phyloP scores from a whole-genome alignment of 2,888 invertebrate genomes.

The Oscheius sp. region DNA sequence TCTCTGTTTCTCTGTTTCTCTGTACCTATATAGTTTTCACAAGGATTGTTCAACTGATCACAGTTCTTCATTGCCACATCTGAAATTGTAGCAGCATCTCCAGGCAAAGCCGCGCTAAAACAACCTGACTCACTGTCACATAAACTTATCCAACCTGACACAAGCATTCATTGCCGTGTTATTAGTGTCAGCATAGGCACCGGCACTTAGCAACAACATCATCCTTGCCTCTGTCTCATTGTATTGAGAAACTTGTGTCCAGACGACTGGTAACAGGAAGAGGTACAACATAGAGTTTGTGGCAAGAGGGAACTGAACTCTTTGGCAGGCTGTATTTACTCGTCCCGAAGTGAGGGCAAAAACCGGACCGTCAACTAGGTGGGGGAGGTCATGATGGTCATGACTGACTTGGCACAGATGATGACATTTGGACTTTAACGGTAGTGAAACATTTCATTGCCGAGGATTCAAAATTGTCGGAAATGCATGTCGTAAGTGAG shows the following conservation, averaged over 20 bases:
- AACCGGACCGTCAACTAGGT: no score
- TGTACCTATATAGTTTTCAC: constrained; percentile 46
- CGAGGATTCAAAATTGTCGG: not conserved
- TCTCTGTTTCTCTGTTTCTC: not conserved
- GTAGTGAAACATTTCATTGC: no score
- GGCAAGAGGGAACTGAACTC: no score
- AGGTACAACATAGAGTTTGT: no score
- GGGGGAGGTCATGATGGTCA: no score
- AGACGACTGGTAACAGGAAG: not conserved
- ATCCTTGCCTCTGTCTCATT: constrained; percentile 58
- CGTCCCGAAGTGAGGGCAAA: no score
- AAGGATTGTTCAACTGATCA: constrained; percentile 49
- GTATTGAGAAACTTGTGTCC: constrained; percentile 45
- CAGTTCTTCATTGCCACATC: constrained; percentile 41
- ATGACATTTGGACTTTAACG: no score
- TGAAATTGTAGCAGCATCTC: constrained; percentile 27
- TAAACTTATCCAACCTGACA: constrained; percentile 3
- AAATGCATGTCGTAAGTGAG: not conserved
- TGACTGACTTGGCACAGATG: no score
- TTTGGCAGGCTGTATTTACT: no score
- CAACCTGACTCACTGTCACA: not conserved
- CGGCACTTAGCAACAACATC: constrained; percentile 58
- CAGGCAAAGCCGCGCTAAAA: constrained; percentile 7
- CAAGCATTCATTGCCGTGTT: constrained; percentile 33
- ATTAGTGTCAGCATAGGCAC: constrained; percentile 50